Percentiles rank a stretch among this genome's conserved stretches.
Conservation (phyloP, 2,113 vertebrate species). For the Clinocottus analis region DNA sequence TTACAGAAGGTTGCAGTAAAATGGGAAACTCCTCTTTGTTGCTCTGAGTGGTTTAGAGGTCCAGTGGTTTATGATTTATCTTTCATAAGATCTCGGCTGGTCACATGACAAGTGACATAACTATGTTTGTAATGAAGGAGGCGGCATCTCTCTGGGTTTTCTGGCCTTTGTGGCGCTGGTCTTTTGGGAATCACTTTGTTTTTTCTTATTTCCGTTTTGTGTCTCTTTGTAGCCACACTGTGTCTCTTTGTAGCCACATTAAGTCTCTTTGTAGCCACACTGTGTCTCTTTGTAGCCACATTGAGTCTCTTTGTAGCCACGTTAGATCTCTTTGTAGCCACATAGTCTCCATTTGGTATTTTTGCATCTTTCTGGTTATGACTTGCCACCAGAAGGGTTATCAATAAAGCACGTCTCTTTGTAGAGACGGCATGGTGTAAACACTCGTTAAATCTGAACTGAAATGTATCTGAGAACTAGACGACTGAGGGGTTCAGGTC, state of each 20-base stretch:
- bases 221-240: too few species aligned
- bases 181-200: neutral
- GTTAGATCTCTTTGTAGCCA: neutral
- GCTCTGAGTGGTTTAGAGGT: neutral
- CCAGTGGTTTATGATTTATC: neutral
- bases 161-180: too few species aligned
- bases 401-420: too few species aligned
- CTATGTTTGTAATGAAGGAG: neutral
- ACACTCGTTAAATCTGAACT: too few species aligned
- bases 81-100: neutral
- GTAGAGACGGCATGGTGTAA: too few species aligned
- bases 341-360: too few species aligned
- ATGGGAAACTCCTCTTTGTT: constrained; percentile 7
- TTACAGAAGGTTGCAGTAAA: neutral
- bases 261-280: neutral
- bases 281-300: too few species aligned
- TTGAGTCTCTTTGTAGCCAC: neutral
- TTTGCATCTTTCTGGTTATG: too few species aligned
- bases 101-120: neutral
- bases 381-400: too few species aligned
- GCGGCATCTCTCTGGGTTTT: neutral
- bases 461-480: too few species aligned
- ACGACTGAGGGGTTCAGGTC: too few species aligned
- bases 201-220: too few species aligned
- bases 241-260: neutral